phyloP scores from a whole-genome alignment of 2,113 vertebrate species.

The Sylvietta virens region DNA sequence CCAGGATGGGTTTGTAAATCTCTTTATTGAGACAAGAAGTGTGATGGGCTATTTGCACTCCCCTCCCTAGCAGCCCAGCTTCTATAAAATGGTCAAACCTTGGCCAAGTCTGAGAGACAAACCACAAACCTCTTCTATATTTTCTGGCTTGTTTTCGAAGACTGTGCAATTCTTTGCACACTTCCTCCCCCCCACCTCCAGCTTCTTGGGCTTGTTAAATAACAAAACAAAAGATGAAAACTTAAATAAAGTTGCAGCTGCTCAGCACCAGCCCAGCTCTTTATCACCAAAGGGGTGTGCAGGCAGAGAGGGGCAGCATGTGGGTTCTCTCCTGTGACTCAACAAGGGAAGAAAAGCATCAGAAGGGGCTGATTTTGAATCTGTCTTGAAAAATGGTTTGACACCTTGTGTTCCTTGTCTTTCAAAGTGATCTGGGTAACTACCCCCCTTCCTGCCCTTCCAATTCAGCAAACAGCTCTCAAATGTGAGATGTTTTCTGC shows the following conservation, averaged over 20 bases:
- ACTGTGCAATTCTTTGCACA: neutral
- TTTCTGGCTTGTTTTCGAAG: neutral
- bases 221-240: constrained; percentile 20
- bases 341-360: neutral
- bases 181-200: fast-evolving
- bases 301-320: neutral
- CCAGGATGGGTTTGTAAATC: neutral
- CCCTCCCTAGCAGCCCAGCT: neutral
- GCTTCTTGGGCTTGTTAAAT: neutral
- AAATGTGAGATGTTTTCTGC: neutral
- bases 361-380: neutral
- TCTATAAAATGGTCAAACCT: neutral
- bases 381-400: neutral
- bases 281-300: neutral
- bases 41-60: neutral
- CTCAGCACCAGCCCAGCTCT: neutral
- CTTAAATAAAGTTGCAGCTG: neutral
- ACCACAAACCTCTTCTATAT: neutral
- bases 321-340: neutral
- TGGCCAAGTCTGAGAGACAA: neutral
- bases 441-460: neutral
- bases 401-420: neutral
- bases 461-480: neutral
- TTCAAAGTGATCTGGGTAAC: neutral
- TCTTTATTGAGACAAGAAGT: neutral